phyloP scores from a whole-genome alignment of 1,140 invertebrate genomes.

The Trigoniulus corallinus region DNA sequence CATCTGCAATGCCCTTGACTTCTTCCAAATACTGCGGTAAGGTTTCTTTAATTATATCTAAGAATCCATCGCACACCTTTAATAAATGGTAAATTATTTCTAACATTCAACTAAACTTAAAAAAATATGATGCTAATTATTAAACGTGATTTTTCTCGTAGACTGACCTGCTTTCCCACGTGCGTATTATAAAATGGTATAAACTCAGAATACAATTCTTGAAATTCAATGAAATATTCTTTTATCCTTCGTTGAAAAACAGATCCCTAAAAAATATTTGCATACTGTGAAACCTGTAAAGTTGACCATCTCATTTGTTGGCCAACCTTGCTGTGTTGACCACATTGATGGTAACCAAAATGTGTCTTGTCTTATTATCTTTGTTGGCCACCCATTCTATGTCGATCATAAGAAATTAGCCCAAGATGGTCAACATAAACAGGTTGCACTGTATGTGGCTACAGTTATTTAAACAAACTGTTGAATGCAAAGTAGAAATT shows the following conservation, averaged over 20 bases:
- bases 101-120: no score
- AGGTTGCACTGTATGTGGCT: no score
- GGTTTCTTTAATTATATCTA: neutral
- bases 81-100: neutral
- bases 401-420: no score
- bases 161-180: neutral
- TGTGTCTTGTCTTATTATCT: neutral
- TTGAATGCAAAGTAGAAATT: no score
- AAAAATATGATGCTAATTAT: no score
- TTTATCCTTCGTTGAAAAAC: neutral
- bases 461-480: no score
- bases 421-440: no score
- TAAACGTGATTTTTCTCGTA: neutral
- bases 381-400: neutral
- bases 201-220: neutral
- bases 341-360: no score
- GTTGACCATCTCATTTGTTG: no score
- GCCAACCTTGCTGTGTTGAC: no score
- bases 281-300: no score
- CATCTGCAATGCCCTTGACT: neutral
- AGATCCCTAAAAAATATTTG: neutral
- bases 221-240: neutral
- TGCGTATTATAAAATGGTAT: neutral
- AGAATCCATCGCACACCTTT: neutral
- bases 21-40: neutral